Evolutionary conservation across 35 echinoderm and acorn worm genomes (phyloP), one percentile per base, ranked within the genome.

Genomic region (Anneissia japonica): DNA sequence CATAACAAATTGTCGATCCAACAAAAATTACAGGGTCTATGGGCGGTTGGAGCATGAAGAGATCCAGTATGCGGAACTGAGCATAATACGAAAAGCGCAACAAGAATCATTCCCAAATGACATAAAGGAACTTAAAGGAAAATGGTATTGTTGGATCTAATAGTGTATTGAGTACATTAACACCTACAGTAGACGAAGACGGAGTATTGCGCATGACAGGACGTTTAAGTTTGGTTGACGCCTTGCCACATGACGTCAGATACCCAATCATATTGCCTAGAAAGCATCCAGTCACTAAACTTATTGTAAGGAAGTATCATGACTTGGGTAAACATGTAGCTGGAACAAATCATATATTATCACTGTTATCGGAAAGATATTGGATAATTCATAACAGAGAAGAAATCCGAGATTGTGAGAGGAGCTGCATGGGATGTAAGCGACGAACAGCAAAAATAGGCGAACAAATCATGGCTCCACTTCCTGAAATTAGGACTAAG

Each of bases 191-290:
- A 21, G 21, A 84, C 6, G 83, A 75, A 74, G 83, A n/a, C n/a
- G 83, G 14, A 23, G 74, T 0, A 4, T 7, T 85, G 0, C 74
- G 72, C 29, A 85, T 85, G 83, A 37, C 2, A 39, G 83, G 83
- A n/a, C 1, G 72, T 3, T 38, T 85, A n/a, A 85, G 37, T 75
- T 85, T 85, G 36, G 55, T 85, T 26, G 83, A 85, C 13, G 40
- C 83, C 29, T 36, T 76, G 0, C 83, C 72, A 0, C 40, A 10
- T 35, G 51, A 85, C 32, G 36, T 10, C 16, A 56, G 83, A 74
- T 85, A 38, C 26, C 83, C 85, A 3, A 87, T 79, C 37, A 46
- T 86, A 30, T 64, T 86, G 30, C 84, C 84, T 34, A 87, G 75
- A 26, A 87, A 79, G 28, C 85, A 87, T 32, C 75, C 19, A 16